These are phyloP conservation scores for Sceloporus tristichus DNA, from an alignment of 2,113 vertebrate species.

Conservation along the genomic window DNA sequence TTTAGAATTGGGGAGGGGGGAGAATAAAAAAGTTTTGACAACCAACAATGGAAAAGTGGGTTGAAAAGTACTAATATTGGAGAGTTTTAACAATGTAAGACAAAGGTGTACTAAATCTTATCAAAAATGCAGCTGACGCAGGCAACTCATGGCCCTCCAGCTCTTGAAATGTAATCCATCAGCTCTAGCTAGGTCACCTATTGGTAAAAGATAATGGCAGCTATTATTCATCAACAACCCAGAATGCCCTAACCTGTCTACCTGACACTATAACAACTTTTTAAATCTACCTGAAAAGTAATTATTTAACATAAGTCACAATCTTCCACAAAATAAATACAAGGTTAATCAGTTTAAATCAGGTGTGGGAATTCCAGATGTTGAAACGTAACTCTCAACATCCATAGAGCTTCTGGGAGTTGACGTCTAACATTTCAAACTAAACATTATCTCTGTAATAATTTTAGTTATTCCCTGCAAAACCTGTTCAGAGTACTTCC, in stretches of 20 bases:
- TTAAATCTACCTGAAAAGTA: background rate
- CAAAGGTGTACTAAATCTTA: background rate
- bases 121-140: no score
- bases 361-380: no score
- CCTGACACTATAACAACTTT: background rate
- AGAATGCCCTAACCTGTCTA: background rate
- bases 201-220: background rate
- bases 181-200: background rate
- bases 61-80: no score
- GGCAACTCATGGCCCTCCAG: background rate
- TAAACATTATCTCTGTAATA: background rate
- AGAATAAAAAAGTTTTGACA: background rate
- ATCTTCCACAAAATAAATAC: background rate
- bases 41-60: background rate
- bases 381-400: no score
- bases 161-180: no score
- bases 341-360: background rate
- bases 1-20: background rate
- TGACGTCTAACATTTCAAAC: background rate
- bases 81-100: background rate
- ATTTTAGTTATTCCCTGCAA: background rate
- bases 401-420: no score
- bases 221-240: background rate
- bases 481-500: background rate
- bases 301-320: background rate